phyloP scores from a whole-genome alignment of 2,113 vertebrate species.

The Chiloscyllium plagiosum region DNA sequence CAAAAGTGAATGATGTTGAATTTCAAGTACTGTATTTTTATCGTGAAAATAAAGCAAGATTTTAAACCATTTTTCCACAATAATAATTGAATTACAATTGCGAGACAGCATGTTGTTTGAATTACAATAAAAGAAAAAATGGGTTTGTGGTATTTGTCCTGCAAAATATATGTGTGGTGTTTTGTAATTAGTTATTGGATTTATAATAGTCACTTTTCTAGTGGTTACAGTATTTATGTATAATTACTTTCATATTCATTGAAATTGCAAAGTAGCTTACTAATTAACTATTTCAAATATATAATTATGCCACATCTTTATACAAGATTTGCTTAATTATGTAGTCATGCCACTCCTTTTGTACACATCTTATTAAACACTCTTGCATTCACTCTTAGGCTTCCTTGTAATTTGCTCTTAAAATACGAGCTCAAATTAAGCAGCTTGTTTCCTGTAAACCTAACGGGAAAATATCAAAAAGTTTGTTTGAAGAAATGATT shows the following conservation, averaged over 20 bases:
- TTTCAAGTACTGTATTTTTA: neutral
- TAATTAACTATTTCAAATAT: conserved; percentile 86
- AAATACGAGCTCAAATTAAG: conserved; percentile 80
- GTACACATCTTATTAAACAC: conserved; percentile 81
- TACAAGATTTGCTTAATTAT: conserved; percentile 89
- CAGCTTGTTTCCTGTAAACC: conserved; percentile 68
- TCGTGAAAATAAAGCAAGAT: neutral
- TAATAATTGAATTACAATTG: conserved; percentile 55
- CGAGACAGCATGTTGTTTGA: conserved; percentile 67
- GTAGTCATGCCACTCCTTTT: conserved; percentile 84
- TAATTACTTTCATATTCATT: conserved; percentile 89
- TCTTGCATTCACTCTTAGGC: conserved; percentile 84
- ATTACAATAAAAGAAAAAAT: conserved; percentile 57
- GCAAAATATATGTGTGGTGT: conserved; percentile 76
- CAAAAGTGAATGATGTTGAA: neutral
- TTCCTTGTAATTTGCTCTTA: conserved; percentile 86
- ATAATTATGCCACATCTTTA: conserved; percentile 88
- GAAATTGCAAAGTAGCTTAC: conserved; percentile 84
- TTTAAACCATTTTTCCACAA: neutral
- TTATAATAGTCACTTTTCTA: conserved; percentile 79
- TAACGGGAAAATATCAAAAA: conserved; percentile 62
- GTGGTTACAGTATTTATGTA: conserved; percentile 84
- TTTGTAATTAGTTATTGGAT: conserved; percentile 84
- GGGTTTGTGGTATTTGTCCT: conserved; percentile 77
- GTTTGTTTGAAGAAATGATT: conserved; percentile 53